Evolutionary conservation across 2,797 vertebrate species (phyloP), one percentile per base, ranked within the genome.

Genomic region (Tolypeutes matacus): DNA sequence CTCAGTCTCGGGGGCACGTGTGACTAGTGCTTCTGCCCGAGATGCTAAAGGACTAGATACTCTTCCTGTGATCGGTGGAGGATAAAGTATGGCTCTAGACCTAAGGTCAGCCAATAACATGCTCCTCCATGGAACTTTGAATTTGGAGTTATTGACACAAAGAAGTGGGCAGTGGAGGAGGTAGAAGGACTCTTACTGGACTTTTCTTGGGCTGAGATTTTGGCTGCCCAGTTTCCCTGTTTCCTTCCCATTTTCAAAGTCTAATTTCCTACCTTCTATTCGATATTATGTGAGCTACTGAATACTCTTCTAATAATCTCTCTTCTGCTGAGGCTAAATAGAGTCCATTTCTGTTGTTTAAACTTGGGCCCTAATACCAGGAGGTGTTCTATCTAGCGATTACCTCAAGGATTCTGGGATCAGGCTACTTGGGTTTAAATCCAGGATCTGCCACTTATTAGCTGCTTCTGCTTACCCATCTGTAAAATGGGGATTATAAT

Each of bases 161-260:
- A 78, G 23, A 12, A n/a, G 2, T 6, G 21, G 80, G 3, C 2
- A 31, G 2, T 23, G n/a, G 9, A 36, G 29, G 49, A 72, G 3
- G 3, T 1, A 23, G n/a, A 64, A 18, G 20, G 2, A 9, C 9
- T 39, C 12, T 15, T 9, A 13, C 2, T 67, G n/a, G 56, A 17
- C 62, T 86, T 53, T 78, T n/a, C 17, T 13, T 5, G 1, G 13
- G 14, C 14, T 15, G 39, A 83, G 36, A 62, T 31, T 90, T 86
- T 56, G 29, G 60, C 27, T 6, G 3, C 27, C 31, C 75, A 4
- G 5, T 67, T 80, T 92, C 23, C 62, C 34, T 17, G 60, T 46
- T 84, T 29, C 18, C 65, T 93, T n/a, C 65, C 12, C 10, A 31
- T 69, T 93, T 93, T 87, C 7, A 76, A 92, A 93, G 34, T 78